Evolutionary conservation across 2,797 vertebrate genomes (phyloP), one percentile per base, ranked within the genome.

Genomic region (Adelosebastes latens): DNA sequence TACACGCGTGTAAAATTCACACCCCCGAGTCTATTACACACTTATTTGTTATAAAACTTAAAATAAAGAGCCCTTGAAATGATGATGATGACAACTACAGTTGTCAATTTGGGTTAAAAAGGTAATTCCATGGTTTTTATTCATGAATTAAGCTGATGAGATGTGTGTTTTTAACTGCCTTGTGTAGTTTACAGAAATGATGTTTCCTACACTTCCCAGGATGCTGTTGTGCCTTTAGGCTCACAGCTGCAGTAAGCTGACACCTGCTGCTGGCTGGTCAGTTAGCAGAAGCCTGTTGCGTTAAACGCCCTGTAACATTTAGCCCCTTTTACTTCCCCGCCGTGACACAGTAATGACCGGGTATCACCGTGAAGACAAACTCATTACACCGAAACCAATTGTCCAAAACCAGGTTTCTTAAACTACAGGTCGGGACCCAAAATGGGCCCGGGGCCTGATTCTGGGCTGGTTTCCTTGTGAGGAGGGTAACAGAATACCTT

Each of bases 301-400:
- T 78, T 85, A 58, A 86, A 83, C 70, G 55, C 85, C 64, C 65
- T 71, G 79, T 69, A 75, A 88, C 85, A 78, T 89, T 87, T 86
- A 88, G 74, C 72, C 64, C 8, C 9, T 59, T 83, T 81, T 63
- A 79, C 78, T n/a, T 73, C 58, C 27, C 60, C 49, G 27, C 65
- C 65, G 6, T 74, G 64, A 78, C 87, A 72, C 60, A 72, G 53
- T 87, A 88, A 94, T 79, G 80, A 87, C 58, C n/a, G 16, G 53
- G 68, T 71, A 55, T 84, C 75, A 65, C 66, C 27, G 16, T 4
- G 63, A 79, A 83, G 61, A 84, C 83, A 86, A 83, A 79, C 60
- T 81, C 81, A 86, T 92, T 84, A 89, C 87, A 81, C 34, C 13
- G 6, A 88, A 80, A 88, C 80, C 77, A 84, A 82, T 52, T 80